phyloP scores from a whole-genome alignment of 2,888 invertebrate species.

The Meiosimyza platycephala region DNA sequence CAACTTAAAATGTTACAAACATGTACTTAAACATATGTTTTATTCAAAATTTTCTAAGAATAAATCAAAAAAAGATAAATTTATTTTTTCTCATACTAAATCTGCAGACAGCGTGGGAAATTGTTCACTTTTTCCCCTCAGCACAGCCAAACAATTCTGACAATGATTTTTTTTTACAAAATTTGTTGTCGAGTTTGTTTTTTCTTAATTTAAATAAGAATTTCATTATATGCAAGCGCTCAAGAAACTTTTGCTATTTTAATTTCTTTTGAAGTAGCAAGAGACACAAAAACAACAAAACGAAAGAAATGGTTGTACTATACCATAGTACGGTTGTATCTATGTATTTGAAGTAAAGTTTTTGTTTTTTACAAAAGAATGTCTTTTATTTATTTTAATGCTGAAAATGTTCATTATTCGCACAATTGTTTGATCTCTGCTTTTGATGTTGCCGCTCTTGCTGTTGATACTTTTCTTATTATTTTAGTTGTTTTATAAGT shows the following conservation, averaged over 20 bases:
- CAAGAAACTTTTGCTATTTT: constrained; percentile 21
- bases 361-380: neutral
- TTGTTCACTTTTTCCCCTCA: no score
- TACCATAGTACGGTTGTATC: no score
- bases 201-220: neutral
- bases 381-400: neutral
- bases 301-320: neutral
- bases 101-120: no score
- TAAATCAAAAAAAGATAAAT: no score
- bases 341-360: no score
- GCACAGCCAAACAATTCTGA: no score
- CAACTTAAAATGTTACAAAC: no score
- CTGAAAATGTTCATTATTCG: constrained; percentile 22
- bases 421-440: constrained; percentile 26
- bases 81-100: no score
- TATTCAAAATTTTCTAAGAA: no score
- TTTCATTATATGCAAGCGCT: constrained; percentile 9
- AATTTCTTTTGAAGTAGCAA: constrained; percentile 24
- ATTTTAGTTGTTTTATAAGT: neutral
- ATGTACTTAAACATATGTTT: no score
- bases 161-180: no score
- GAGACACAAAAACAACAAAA: neutral
- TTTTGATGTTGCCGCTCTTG: constrained; percentile 18
- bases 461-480: neutral
- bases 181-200: neutral